phyloP scores from a whole-genome alignment of 2,797 vertebrate species.

The Poecilia velifera region DNA sequence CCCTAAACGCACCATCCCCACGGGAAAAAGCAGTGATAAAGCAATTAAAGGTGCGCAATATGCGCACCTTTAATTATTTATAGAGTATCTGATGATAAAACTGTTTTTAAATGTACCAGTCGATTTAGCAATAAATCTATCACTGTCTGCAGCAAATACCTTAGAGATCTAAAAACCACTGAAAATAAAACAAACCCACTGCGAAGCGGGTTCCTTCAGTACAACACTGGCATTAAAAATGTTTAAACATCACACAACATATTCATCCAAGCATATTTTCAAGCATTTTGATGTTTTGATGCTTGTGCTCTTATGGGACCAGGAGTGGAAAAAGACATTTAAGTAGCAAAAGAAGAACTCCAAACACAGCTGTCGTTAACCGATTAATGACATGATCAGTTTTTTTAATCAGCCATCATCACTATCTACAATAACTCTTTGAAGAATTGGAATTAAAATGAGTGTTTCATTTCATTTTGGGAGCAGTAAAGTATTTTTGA shows the following conservation, averaged over 20 bases:
- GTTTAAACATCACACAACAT: neutral
- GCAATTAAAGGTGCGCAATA: too few relatives aligned
- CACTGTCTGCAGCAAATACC: neutral
- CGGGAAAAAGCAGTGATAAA: neutral
- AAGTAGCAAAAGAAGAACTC: neutral
- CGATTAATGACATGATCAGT: too few relatives aligned
- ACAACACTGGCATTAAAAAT: neutral
- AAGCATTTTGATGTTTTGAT: neutral
- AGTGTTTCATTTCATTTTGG: too few relatives aligned
- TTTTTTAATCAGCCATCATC: too few relatives aligned
- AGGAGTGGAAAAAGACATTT: neutral
- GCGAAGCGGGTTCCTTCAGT: neutral
- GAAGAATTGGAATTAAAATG: too few relatives aligned
- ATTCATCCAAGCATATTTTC: neutral
- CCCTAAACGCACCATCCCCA: neutral
- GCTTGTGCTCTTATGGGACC: neutral
- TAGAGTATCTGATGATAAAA: neutral
- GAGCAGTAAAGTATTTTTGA: too few relatives aligned
- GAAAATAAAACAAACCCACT: neutral
- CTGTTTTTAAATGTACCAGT: neutral
- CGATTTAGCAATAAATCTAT: neutral
- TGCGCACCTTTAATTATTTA: too few relatives aligned
- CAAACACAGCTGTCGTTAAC: too few relatives aligned
- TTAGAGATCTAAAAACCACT: neutral
- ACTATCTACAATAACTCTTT: too few relatives aligned